Base-by-base conservation (phyloP, 2,113 vertebrate genomes). In the Neogobius melanostomus region DNA sequence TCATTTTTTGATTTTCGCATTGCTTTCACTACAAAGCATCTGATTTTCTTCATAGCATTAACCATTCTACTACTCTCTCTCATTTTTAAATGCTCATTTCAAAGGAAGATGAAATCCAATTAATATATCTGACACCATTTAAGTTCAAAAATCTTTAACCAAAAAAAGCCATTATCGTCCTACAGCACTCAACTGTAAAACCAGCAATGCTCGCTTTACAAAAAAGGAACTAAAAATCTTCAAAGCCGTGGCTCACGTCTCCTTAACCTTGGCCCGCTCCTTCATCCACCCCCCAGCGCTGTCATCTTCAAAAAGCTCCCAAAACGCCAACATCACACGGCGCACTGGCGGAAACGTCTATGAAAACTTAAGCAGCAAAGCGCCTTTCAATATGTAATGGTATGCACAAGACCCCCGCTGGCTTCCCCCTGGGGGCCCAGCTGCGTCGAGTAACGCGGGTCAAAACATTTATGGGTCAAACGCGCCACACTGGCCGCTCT, bases 181-280 rank as follows among this genome's bases (percentile, higher is more conserved):
- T 3, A 36, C 28, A 5, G 28, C 28, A 36, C 28, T 36, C 28
- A 36, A 36, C 28, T 36, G 28, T 36, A 36, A 36, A 3, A 36
- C 28, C 28, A 2, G 28, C 3, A 36, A 36, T 36, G 28, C 28
- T 36, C 28, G 28, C 28, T 36, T 36, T 36, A 2, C 28, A 5
- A 5, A 36, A 36, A 36, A 36, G 28, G 28, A 36, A 36, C 28
- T 36, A 21, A 42, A 14, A 43, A 45, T 9, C 59, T 44, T 61
- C 42, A 61, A 61, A 61, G 59, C 3, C 1, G 11, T 16, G 8
- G 15, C 12, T 61, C 59, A 16, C 44, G 44, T 61, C 59, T 61
- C 3, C 14, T n/a, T 61, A 61, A 61, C 59, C 59, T 61, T 44
- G 59, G 42, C 59, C 12, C 7, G 14, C 59, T 61, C 59, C 59